Conservation (phyloP, 2,888 invertebrate genomes). For the Pristionchus maxplancki region DNA sequence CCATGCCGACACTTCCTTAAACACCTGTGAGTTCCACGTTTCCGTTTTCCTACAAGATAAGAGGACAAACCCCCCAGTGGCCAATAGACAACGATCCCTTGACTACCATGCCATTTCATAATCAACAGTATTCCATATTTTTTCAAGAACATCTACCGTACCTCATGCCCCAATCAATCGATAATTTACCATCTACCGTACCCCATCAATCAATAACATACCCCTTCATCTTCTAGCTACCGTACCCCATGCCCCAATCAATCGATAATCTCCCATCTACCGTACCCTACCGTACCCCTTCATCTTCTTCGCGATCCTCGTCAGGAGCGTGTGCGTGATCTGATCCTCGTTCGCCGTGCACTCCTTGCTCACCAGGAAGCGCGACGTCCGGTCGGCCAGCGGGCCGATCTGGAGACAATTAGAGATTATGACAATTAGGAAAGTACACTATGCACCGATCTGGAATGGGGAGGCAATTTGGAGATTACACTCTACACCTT, state of each 20-base stretch:
- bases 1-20: no score
- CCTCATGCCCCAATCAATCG: not conserved
- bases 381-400: constrained; percentile 17
- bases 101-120: no score
- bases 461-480: not conserved
- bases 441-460: not conserved
- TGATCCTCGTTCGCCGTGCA: constrained; percentile 13
- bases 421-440: not conserved
- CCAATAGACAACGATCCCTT: no score
- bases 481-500: not conserved
- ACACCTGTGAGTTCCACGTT: no score
- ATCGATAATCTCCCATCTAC: not conserved
- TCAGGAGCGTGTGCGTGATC: not conserved
- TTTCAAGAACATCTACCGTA: no score
- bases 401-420: constrained; percentile 49
- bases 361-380: not conserved
- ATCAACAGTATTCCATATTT: no score
- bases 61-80: no score
- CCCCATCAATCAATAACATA: not conserved
- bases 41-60: no score
- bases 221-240: not conserved
- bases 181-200: not conserved
- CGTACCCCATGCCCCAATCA: not conserved
- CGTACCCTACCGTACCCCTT: constrained; percentile 40
- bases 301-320: not conserved